phyloP scores from a whole-genome alignment of 2,113 vertebrate genomes.

The Microcebus jonahi region DNA sequence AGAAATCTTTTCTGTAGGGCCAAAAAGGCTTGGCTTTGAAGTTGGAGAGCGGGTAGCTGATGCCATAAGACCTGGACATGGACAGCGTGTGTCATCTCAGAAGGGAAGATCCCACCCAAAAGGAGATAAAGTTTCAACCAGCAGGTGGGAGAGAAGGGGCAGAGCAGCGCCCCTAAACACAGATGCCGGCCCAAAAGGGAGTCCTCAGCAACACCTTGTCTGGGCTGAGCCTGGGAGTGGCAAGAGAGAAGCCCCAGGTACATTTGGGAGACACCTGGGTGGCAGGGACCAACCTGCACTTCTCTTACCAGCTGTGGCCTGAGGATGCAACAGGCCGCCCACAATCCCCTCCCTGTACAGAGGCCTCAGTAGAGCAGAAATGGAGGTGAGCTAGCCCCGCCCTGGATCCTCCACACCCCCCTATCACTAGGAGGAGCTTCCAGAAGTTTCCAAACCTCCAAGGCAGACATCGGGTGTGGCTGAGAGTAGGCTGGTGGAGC shows the following conservation, averaged over 20 bases:
- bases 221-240: not conserved
- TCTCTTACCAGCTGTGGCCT: not conserved
- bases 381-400: not conserved
- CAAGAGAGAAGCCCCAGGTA: not conserved
- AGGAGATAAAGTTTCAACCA: not conserved
- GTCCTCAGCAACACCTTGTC: no score
- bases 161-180: rapidly evolving
- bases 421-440: not conserved
- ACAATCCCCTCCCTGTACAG: not conserved
- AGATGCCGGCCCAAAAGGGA: rapidly evolving
- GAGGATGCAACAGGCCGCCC: not conserved
- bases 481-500: not conserved
- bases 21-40: constrained; percentile 59
- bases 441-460: not conserved
- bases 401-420: not conserved
- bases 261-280: not conserved
- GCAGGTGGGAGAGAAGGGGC: not conserved
- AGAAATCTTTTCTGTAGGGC: not conserved
- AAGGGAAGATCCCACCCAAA: not conserved
- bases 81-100: not conserved
- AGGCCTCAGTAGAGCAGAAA: not conserved
- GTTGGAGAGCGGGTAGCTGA: not conserved
- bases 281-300: not conserved
- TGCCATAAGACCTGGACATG: not conserved
- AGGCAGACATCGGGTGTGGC: no score